Conservation (phyloP, 2,888 invertebrate genomes). For the Erannis defoliaria region DNA sequence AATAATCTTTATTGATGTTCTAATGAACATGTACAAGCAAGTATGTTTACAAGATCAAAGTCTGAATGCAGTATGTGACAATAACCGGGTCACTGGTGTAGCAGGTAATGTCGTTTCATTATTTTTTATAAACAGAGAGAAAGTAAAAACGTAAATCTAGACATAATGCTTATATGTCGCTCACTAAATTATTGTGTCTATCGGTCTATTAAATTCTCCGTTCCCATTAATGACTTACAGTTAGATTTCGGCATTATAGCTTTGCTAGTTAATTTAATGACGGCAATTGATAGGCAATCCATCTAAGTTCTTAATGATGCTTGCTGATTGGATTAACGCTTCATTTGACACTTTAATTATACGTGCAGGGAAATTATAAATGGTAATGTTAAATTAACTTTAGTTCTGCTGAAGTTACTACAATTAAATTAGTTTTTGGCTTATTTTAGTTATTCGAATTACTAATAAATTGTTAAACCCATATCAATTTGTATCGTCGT, state of each 20-base stretch:
- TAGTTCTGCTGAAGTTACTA: no score
- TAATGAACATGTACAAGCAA: constrained; percentile 41
- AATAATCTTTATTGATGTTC: constrained; percentile 49
- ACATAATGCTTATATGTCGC: constrained; percentile 18
- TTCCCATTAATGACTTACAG: constrained; percentile 28
- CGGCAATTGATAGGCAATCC: constrained; percentile 21
- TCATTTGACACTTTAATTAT: constrained; percentile 18
- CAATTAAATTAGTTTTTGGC: no score
- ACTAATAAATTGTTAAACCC: no score
- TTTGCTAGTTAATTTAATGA: constrained; percentile 27
- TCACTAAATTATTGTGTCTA: constrained; percentile 16
- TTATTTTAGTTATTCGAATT: no score
- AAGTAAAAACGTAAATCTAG: constrained; percentile 26
- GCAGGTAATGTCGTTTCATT: constrained; percentile 27
- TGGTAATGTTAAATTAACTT: not conserved
- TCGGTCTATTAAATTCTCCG: constrained; percentile 15
- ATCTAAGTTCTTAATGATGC: constrained; percentile 21
- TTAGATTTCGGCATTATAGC: constrained; percentile 30
- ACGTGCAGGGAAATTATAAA: not conserved
- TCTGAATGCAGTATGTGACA: constrained; percentile 45
- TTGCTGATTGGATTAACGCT: constrained; percentile 14
- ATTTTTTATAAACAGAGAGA: constrained; percentile 35
- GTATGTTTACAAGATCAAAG: constrained; percentile 52
- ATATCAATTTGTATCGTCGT: no score
- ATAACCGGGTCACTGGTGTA: constrained; percentile 37